Evolutionary conservation across 2,113 vertebrate genomes (phyloP), one percentile per base, ranked within the genome.

Genomic region (Axis porcinus): DNA sequence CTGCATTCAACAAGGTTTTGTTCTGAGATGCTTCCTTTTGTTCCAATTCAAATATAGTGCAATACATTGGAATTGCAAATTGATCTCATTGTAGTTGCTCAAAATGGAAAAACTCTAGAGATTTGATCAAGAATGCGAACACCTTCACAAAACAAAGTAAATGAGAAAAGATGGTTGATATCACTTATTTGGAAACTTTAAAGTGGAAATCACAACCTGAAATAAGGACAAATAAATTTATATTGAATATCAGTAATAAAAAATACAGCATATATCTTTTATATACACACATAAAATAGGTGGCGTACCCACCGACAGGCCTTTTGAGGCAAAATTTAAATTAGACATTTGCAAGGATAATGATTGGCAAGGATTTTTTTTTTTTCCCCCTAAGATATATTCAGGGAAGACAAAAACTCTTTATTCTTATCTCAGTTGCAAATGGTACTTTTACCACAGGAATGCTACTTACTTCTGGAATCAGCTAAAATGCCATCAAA

Each of bases 401-500:
- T 40, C 36, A 70, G 50, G 19, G 36, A 76, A 96, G 82, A 92
- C 30, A 62, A 96, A 91, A 88, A 91, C 79, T 86, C 83, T 91
- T 93, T 36, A 45, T 86, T 86, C 62, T 86, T 62, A 28, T 91
- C 94, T 50, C 47, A 8, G 16, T 33, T 92, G 28, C 40, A 94
- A 92, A 94, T 14, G 76, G 47, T 21, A n/a, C 50, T 84, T 96
- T 45, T 86, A 36, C 7, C 79, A 67, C n/a, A 84, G 76, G 58
- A 60, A 14, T 43, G 62, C 55, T 91, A 43, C 86, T 82, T 57
- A 81, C 30, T 84, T 91, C 62, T 23, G 30, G 55, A 91, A 60
- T 97, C 60, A 54, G 91, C 64, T 88, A 60, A 97, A 96, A 98
- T 55, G 55, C 15, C 78, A 94, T 74, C 76, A 79, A 90, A 90